Base-by-base conservation (phyloP, 2,113 vertebrate species). In the Ctenomys sociabilis region DNA sequence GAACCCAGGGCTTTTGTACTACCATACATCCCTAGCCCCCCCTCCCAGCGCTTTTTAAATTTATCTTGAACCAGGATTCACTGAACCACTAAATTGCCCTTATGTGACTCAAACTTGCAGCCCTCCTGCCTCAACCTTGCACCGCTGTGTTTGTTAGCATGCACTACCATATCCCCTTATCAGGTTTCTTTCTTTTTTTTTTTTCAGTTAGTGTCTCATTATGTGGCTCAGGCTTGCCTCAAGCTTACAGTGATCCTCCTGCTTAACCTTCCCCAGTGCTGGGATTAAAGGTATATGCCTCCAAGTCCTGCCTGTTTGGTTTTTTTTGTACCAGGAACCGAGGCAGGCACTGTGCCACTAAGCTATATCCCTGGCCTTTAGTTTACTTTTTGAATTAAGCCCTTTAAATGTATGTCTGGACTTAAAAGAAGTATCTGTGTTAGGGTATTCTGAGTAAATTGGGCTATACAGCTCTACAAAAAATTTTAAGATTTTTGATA, bases 401-500 rank as follows among this genome's bases (percentile, higher is more conserved):
- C 45, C 59, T 93, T 84, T 94, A 87, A 70, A 70, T 72, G 43
- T 86, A 30, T 84, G 35, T 82, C 43, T 88, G 8, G 54, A 40
- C 14, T 21, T 82, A 19, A 72, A 64, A 40, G n/a, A 45, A 24
- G 45, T 26, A 40, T 82, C 84, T 88, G 61, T 26, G 78, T 75
- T 66, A 80, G 57, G 59, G 59, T 84, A 63, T 75, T 86, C 16
- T 90, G 37, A 85, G 52, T 92, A 82, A 73, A 61, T 93, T 64
- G 64, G 43, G 49, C n/a, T 96, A 1, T 61, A 64, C 5, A 11
- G 64, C 85, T 70, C 80, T 88, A 54, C 80, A 90, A 54, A 89
- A 88, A 45, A 84, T 68, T 92, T 66, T 83, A 52, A 11, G 77
- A 78, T 85, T 86, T 85, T 91, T 26, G 66, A 85, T 73, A 52